Base-by-base conservation (phyloP, 2,888 invertebrate species). In the Lasioglossum oenotherae region DNA sequence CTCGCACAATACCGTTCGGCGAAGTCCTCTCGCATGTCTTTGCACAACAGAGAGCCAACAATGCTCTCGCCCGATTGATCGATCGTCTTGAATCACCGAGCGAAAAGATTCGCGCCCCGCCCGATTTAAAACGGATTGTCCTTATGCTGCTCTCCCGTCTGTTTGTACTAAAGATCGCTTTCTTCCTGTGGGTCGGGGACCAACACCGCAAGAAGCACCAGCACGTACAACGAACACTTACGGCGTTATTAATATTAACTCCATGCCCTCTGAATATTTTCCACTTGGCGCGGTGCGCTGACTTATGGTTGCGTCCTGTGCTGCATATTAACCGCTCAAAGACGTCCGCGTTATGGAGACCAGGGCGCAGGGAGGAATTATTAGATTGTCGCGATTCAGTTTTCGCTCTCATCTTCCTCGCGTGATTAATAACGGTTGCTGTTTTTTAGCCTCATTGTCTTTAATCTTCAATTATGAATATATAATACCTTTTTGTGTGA, bases 51-150 rank as follows among this genome's bases (percentile, higher is more conserved):
- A 35, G 35, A 35, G 35, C 53, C 35, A 77, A 82, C 74, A 80
- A 80, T 85, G 38, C 23, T 64, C 78, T 19, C 35, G 23, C 35
- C 23, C n/a, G 76, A 85, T 71, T 73, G 74, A 74, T 77, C 74
- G 72, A 78, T 81, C 80, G 74, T 64, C 73, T 78, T 64, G 77
- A 71, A 81, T 78, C 27, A 31, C 35, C 60, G 71, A 71, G 12
- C 38, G 73, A 38, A 78, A 60, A 60, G 74, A 81, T 23, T 69
- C 49, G 38, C 69, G 69, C 35, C 74, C 49, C 53, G 49, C 27
- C 38, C 41, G 77, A 84, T 73, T 19, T 44, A 53, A 75, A 41
- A 31, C n/a, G 19, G 38, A 67, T 78, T 31, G 35, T 46, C 35
- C 46, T 75, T 60, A 27, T 41, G 57, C 53, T n/a, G 38, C 23